phyloP scores from a whole-genome alignment of 2,797 vertebrate species.

The Microhierax caerulescens region DNA sequence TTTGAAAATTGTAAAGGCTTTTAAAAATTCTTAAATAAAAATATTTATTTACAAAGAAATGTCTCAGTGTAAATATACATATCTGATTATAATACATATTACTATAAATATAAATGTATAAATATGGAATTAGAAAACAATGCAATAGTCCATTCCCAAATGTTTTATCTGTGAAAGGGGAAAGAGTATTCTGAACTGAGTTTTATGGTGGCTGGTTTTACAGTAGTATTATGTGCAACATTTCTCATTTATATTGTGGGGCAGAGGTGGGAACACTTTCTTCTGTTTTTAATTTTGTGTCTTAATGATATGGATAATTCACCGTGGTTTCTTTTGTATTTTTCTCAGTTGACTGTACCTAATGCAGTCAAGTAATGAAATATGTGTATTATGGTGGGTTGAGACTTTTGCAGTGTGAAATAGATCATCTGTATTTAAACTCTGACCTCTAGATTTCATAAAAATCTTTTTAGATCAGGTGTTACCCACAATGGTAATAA shows the following conservation, averaged over 20 bases:
- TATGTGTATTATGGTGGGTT: neutral
- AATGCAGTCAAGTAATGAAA: neutral
- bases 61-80: neutral
- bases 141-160: neutral
- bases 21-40: neutral
- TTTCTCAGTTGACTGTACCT: neutral
- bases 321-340: neutral
- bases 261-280: neutral
- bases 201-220: neutral
- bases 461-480: neutral
- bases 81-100: neutral
- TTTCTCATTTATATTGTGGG: neutral
- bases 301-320: neutral
- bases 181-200: neutral
- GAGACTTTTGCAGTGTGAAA: neutral
- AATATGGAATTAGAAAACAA: neutral
- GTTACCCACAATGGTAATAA: neutral
- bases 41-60: neutral
- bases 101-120: neutral
- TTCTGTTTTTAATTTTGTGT: neutral
- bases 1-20: neutral
- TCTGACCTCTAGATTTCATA: neutral
- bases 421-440: neutral
- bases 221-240: neutral
- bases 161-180: neutral